phyloP scores from a whole-genome alignment of 2,113 vertebrate species.

The Microtus pennsylvanicus region DNA sequence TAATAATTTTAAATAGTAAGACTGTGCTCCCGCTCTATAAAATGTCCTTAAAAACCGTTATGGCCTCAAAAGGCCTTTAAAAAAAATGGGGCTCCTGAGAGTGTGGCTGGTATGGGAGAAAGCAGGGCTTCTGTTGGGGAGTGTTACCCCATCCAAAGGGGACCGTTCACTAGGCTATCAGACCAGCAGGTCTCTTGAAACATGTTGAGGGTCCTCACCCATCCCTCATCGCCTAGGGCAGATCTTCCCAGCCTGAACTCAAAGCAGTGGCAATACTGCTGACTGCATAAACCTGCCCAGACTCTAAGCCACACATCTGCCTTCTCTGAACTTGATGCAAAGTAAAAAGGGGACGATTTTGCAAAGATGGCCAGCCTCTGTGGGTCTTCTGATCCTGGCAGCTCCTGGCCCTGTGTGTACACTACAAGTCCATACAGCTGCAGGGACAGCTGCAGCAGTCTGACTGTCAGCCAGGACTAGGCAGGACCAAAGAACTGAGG shows the following conservation, averaged over 20 bases:
- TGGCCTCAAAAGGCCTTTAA: constrained; percentile 70
- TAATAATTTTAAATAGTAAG: constrained; percentile 73
- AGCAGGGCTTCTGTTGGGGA: too few relatives aligned
- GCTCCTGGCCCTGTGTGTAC: not conserved
- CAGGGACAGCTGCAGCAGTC: not conserved
- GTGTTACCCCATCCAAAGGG: not conserved
- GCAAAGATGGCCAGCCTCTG: not conserved
- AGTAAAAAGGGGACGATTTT: not conserved
- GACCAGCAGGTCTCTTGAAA: not conserved
- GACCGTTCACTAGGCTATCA: not conserved
- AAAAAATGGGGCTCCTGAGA: not conserved
- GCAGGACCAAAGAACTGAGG: not conserved
- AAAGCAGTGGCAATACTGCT: not conserved
- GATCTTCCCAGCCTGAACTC: not conserved
- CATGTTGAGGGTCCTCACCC: not conserved
- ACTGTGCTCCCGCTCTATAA: constrained; percentile 50
- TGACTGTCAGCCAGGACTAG: not conserved
- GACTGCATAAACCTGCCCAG: not conserved
- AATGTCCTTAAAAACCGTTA: constrained; percentile 69
- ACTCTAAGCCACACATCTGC: not conserved
- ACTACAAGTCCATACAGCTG: not conserved
- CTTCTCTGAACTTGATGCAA: not conserved
- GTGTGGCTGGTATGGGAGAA: not conserved
- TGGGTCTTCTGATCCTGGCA: not conserved
- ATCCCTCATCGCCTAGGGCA: not conserved